phyloP scores from a whole-genome alignment of 2,888 invertebrate species.

The Ischnus inquisitorius region DNA sequence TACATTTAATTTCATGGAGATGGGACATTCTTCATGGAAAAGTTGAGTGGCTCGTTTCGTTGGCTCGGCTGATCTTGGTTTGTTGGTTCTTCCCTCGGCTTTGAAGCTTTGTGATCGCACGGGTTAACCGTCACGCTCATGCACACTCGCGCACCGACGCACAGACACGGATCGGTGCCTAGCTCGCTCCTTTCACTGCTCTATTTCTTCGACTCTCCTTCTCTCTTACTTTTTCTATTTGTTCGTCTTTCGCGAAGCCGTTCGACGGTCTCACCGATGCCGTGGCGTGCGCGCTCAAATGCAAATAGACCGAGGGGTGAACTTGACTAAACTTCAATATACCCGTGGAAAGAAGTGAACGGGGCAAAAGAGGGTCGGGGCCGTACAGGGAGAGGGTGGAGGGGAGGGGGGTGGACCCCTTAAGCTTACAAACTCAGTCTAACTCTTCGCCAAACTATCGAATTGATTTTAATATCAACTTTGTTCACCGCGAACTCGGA shows the following conservation, averaged over 20 bases:
- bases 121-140: constrained; percentile 30
- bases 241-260: constrained; percentile 51
- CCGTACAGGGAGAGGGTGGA: not conserved
- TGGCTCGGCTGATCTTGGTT: constrained; percentile 42
- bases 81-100: constrained; percentile 45
- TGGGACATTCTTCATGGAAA: not conserved
- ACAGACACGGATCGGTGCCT: not conserved
- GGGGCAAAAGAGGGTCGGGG: constrained; percentile 47
- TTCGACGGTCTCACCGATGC: constrained; percentile 58
- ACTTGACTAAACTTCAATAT: constrained; percentile 83
- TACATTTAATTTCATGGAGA: constrained; percentile 35
- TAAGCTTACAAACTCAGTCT: constrained; percentile 81
- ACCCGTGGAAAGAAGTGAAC: constrained; percentile 72
- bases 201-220: constrained; percentile 61
- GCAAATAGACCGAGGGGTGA: constrained; percentile 81
- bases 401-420: constrained; percentile 52
- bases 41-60: constrained; percentile 37
- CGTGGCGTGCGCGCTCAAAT: constrained; percentile 71
- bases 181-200: constrained; percentile 62
- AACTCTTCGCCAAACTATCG: constrained; percentile 81
- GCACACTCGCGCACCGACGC: not conserved
- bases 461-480: constrained; percentile 85
- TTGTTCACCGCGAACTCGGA: constrained; percentile 77
- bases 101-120: constrained; percentile 34
- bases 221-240: constrained; percentile 59